Conservation (phyloP, 2,888 invertebrate genomes). For the Dolomedes plantarius region DNA sequence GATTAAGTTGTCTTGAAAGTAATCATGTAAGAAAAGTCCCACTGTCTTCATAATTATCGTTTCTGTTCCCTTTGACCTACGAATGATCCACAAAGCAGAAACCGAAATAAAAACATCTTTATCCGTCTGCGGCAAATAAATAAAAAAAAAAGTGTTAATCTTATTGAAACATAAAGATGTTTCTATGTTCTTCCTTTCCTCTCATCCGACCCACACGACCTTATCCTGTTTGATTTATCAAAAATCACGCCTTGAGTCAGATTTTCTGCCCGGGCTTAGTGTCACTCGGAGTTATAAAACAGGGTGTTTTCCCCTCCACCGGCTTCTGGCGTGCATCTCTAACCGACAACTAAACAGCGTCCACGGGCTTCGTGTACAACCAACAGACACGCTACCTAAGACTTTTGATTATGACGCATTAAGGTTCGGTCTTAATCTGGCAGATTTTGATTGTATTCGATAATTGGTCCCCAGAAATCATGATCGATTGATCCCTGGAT, state of each 20-base stretch:
- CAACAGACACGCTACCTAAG: neutral
- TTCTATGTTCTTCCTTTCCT: no score
- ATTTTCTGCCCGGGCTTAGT: neutral
- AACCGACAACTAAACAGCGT: neutral
- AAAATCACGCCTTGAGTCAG: neutral
- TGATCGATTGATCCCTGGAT: neutral
- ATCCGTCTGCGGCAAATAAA: no score
- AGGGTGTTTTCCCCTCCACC: neutral
- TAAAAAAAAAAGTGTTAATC: no score
- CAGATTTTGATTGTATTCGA: neutral
- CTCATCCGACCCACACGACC: no score
- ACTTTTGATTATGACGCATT: conserved; percentile 3
- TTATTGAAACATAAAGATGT: no score
- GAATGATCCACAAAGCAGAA: no score
- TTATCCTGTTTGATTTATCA: neutral
- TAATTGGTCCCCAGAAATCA: conserved; percentile 1
- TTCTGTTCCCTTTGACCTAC: no score
- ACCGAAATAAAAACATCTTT: no score
- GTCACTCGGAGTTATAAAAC: neutral
- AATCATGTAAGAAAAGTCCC: no score
- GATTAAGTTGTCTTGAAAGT: no score
- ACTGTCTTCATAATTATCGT: no score
- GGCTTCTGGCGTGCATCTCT: neutral
- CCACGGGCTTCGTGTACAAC: neutral
- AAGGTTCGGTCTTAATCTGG: neutral